Base-by-base conservation (phyloP, 2,797 vertebrate genomes). In the Phoeniculus purpureus region DNA sequence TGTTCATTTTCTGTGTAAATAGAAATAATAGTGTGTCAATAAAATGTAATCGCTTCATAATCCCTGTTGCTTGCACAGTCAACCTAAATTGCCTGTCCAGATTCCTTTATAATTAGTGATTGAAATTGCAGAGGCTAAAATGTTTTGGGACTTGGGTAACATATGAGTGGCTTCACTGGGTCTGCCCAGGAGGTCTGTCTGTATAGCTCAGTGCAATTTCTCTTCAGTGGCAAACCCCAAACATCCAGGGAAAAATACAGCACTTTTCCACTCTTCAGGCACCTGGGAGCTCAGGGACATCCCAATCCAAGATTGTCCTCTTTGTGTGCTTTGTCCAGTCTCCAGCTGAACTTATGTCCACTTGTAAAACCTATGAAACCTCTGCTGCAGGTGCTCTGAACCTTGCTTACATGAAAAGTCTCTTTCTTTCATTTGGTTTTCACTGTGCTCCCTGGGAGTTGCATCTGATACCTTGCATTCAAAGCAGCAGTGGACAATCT, bases 131-230 rank as follows among this genome's bases (percentile, higher is more conserved):
- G 71, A 76, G 54, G 10, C 50, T 60, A 15, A 1, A 3, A 61
- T 3, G 8, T 81, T 81, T 61, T 50, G 56, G 67, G 52, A 26
- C 11, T 29, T 7, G 7, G 11, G 26, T 64, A 45, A 45, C 12
- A 1, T 7, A 1, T 0, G 0, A 62, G 19, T 13, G 27, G 12
- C 52, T 79, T n/a, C 6, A 1, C 47, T 60, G 47, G 27, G 10
- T 55, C 52, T 73, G 29, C 45, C 52, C 34, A 31, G 14, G 40
- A 71, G 26, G 15, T 56, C 45, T 60, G 52, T 18, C 43, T 48
- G 48, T 20, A 14, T 32, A 26, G 14, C 43, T 91, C 2, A 1
- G 22, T 26, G 26, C 65, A 17, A 12, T 65, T 75, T 73, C 48
- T 76, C 27, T 74, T 32, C 31, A 12, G 8, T 15, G 23, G 26